phyloP scores from a whole-genome alignment of 1,140 invertebrate species.

The Holotrichia oblita region DNA sequence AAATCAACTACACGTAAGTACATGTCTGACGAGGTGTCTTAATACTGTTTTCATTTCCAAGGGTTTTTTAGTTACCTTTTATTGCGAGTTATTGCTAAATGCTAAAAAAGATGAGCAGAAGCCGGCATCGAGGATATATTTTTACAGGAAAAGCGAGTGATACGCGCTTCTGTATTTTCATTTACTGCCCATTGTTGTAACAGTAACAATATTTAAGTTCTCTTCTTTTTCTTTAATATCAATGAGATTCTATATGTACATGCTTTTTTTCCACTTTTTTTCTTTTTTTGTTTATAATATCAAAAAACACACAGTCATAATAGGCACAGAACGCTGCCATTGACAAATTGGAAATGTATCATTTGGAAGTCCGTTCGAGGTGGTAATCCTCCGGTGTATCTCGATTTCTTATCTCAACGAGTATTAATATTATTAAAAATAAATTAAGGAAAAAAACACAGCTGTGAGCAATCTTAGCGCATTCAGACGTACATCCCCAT shows the following conservation, averaged over 20 bases:
- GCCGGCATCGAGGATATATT: slow-evolving; percentile 22
- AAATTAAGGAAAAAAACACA: slow-evolving; percentile 36
- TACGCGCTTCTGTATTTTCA: slow-evolving; percentile 13
- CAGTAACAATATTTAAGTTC: slow-evolving; percentile 23
- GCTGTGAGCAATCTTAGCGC: slow-evolving; percentile 44
- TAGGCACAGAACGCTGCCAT: slow-evolving; percentile 55
- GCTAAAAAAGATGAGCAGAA: slow-evolving; percentile 55
- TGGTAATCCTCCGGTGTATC: background rate
- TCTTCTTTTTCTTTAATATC: slow-evolving; percentile 25
- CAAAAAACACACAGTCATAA: slow-evolving; percentile 49
- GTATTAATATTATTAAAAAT: slow-evolving; percentile 24
- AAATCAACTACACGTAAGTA: slow-evolving; percentile 12
- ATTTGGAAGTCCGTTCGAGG: slow-evolving; percentile 49
- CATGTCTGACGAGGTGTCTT: slow-evolving; percentile 42
- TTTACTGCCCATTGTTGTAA: slow-evolving; percentile 23
- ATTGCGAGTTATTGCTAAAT: slow-evolving; percentile 63
- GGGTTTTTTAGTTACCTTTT: slow-evolving; percentile 41
- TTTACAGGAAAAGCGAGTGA: slow-evolving; percentile 39
- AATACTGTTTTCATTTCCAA: slow-evolving; percentile 55
- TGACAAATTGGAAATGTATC: slow-evolving; percentile 53
- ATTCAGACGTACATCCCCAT: slow-evolving; percentile 89
- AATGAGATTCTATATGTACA: slow-evolving; percentile 39
- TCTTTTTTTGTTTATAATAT: slow-evolving; percentile 39
- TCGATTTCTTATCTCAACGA: slow-evolving; percentile 18
- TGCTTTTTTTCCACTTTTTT: background rate